Evolutionary conservation across 2,113 vertebrate genomes (phyloP).

Genomic region (Microtus richardsoni): DNA sequence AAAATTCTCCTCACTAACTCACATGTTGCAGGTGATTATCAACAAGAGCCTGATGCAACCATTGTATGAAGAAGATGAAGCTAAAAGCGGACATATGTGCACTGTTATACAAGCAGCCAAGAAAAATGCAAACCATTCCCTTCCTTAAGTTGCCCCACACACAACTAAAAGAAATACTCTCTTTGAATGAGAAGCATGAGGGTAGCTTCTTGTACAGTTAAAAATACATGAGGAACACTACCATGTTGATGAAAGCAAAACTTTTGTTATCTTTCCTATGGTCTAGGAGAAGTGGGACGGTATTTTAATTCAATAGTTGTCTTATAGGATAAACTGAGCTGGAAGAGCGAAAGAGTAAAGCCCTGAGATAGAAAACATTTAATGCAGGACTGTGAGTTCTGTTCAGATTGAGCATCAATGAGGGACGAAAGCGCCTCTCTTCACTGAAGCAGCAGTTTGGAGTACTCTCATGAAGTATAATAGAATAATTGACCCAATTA

Average conservation of each 20-base stretch:
- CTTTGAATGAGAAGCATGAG: background rate
- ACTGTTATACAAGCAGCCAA: background rate
- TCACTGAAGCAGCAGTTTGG: slow-evolving; percentile 75
- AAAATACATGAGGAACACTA: slow-evolving; percentile 16
- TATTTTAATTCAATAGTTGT: background rate
- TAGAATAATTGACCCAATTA: slow-evolving; percentile 79
- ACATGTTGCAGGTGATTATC: background rate
- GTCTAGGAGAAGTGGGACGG: background rate
- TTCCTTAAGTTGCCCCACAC: background rate
- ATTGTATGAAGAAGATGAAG: slow-evolving; percentile 39
- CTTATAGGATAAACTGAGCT: background rate
- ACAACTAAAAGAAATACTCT: background rate
- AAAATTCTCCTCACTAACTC: slow-evolving; percentile 38
- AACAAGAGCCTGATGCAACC: background rate
- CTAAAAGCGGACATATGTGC: background rate
- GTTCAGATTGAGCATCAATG: background rate
- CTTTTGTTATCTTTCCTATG: background rate
- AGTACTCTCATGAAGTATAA: slow-evolving; percentile 75
- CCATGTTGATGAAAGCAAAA: background rate
- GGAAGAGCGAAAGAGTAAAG: slow-evolving; percentile 34
- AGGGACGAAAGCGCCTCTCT: slow-evolving; percentile 69
- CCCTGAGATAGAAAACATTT: slow-evolving; percentile 64
- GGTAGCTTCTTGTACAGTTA: background rate
- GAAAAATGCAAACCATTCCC: background rate
- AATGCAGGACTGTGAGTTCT: slow-evolving; percentile 69